Conservation (phyloP, 2,113 vertebrate species). For the Phalacrocorax carbo region DNA sequence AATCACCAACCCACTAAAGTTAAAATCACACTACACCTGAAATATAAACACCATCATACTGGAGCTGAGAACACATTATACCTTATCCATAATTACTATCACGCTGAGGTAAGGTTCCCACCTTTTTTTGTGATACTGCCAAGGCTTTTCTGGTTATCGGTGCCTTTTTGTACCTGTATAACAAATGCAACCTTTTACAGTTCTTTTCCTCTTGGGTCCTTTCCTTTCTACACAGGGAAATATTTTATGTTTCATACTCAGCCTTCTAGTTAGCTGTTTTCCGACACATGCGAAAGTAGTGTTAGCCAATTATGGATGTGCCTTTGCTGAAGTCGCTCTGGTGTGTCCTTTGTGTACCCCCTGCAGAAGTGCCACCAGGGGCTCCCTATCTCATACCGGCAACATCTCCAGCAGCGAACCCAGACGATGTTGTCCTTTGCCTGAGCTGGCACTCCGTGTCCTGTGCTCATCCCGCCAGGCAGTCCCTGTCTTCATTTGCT, state of each 20-base stretch:
- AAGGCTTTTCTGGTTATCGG: constrained; percentile 29
- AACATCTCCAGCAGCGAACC: neutral
- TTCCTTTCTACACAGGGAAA: neutral
- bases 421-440: neutral
- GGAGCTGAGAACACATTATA: constrained; percentile 67
- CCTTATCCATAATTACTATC: constrained; percentile 68
- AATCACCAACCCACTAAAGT: constrained; percentile 69
- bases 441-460: neutral
- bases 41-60: constrained; percentile 70
- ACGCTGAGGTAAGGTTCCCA: constrained; percentile 64
- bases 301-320: neutral
- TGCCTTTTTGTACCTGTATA: neutral
- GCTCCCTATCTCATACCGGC: neutral
- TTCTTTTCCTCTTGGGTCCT: neutral
- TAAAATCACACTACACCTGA: constrained; percentile 73
- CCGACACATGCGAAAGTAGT: neutral
- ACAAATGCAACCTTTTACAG: constrained; percentile 19
- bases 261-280: neutral
- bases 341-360: neutral
- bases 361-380: fast-evolving
- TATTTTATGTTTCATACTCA: neutral
- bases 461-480: neutral
- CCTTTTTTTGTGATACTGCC: constrained; percentile 56
- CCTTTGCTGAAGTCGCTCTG: neutral
- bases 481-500: neutral